A percentile compares a stretch with the other conserved stretches of the same genome.
These are phyloP conservation scores for Hydractinia symbiolongicarpus DNA, from an alignment of 30 jellyfish, hydroid and myxozoan species.

Conservation along the genomic window DNA sequence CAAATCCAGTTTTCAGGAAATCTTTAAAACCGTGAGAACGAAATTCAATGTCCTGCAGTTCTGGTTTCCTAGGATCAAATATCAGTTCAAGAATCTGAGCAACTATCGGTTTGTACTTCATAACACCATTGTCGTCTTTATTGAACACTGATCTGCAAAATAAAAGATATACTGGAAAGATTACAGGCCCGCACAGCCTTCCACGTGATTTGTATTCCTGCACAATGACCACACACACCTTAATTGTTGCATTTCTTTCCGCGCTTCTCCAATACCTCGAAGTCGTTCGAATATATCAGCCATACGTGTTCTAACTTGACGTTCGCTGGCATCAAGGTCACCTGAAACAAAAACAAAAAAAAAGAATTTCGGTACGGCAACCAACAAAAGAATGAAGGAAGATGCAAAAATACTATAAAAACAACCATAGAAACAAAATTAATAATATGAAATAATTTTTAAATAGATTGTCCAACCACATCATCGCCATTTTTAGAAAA, in stretches of 20 bases:
- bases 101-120: constrained; percentile 40
- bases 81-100: constrained; percentile 52
- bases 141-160: constrained; percentile 29
- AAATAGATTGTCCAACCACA: no score
- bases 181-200: background rate
- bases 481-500: no score
- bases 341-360: constrained; percentile 33
- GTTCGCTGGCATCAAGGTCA: constrained; percentile 68
- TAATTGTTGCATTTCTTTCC: constrained; percentile 51
- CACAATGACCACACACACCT: constrained; percentile 18
- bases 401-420: background rate
- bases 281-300: constrained; percentile 85
- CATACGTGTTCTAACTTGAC: constrained; percentile 51
- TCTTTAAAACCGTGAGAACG: constrained; percentile 84
- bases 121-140: constrained; percentile 33
- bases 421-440: background rate
- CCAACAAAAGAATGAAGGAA: no score
- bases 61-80: constrained; percentile 58
- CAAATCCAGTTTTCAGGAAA: constrained; percentile 81
- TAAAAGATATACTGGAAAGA: background rate
- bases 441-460: background rate
- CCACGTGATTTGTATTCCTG: background rate
- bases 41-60: constrained; percentile 65
- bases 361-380: background rate
- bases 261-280: constrained; percentile 66